These are phyloP conservation scores for Umimayanthus chanpuru DNA, from an alignment of 92 coral and sea anemone genomes.

Conservation along the genomic window DNA sequence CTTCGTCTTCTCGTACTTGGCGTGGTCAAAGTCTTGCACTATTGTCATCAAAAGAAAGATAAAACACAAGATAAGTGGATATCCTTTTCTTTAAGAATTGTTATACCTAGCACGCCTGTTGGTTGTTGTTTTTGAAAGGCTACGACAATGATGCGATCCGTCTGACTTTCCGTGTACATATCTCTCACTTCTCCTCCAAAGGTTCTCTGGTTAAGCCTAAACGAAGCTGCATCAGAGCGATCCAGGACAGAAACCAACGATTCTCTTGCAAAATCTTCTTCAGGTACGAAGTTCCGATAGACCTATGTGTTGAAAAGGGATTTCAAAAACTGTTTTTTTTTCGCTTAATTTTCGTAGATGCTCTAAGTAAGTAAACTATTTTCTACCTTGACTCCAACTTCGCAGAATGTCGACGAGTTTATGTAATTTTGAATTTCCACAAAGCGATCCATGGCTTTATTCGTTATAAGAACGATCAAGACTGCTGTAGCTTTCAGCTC, in stretches of 20 bases:
- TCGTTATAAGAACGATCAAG: slow-evolving; percentile 21
- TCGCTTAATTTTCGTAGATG: slow-evolving; percentile 18
- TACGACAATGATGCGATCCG: slow-evolving; percentile 30
- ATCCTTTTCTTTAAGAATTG: slow-evolving; percentile 27
- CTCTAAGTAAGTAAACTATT: neutral
- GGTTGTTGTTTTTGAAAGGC: slow-evolving; percentile 25
- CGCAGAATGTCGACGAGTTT: slow-evolving; percentile 27
- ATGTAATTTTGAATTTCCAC: slow-evolving; percentile 26
- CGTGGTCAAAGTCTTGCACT: slow-evolving; percentile 16
- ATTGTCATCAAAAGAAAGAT: slow-evolving; percentile 18
- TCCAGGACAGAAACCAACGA: slow-evolving; percentile 4
- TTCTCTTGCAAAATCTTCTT: slow-evolving; percentile 20
- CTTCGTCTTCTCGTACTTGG: slow-evolving; percentile 10
- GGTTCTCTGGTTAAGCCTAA: slow-evolving; percentile 24
- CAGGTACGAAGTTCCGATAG: slow-evolving; percentile 17
- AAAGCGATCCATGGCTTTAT: slow-evolving; percentile 25
- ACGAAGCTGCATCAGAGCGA: slow-evolving; percentile 16
- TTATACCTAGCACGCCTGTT: slow-evolving; percentile 23
- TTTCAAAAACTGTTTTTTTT: slow-evolving; percentile 7
- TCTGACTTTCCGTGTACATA: slow-evolving; percentile 17
- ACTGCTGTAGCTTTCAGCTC: slow-evolving; percentile 25
- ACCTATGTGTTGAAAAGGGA: slow-evolving; percentile 10
- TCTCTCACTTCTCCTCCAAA: slow-evolving; percentile 10
- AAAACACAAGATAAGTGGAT: slow-evolving; percentile 12
- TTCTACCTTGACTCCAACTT: slow-evolving; percentile 23